Percentiles rank a stretch among this genome's conserved stretches.
phyloP scores from a whole-genome alignment of 1,140 invertebrate genomes.

The Coenobita brevimanus region DNA sequence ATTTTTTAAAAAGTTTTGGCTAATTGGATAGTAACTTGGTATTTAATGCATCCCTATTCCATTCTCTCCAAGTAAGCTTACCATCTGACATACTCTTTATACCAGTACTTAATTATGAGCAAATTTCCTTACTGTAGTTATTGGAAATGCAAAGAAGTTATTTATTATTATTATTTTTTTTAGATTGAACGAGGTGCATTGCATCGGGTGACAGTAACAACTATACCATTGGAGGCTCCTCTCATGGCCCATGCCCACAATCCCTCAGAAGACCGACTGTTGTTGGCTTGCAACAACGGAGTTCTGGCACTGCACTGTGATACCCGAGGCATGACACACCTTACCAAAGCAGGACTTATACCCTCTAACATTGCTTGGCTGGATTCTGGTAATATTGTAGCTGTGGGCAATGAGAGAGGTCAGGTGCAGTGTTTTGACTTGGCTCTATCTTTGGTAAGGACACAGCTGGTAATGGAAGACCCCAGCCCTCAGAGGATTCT shows the following conservation, averaged over 20 bases:
- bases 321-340: slow-evolving; percentile 78
- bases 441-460: slow-evolving; percentile 80
- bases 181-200: slow-evolving; percentile 72
- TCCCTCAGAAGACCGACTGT: slow-evolving; percentile 81
- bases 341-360: slow-evolving; percentile 79
- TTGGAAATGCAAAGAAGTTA: too few species aligned
- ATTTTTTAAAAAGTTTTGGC: too few species aligned
- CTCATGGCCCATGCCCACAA: slow-evolving; percentile 68
- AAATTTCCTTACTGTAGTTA: too few species aligned
- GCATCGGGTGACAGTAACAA: slow-evolving; percentile 80
- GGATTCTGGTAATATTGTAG: slow-evolving; percentile 80
- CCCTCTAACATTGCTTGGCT: slow-evolving; percentile 84
- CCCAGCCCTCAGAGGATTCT: slow-evolving; percentile 78
- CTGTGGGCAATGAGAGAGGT: slow-evolving; percentile 82
- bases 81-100: too few species aligned
- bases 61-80: too few species aligned
- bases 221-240: slow-evolving; percentile 81
- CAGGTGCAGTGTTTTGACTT: slow-evolving; percentile 87
- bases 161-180: slow-evolving; percentile 12
- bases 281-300: slow-evolving; percentile 85
- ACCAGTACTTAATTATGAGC: too few species aligned
- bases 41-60: too few species aligned
- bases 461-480: slow-evolving; percentile 82
- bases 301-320: slow-evolving; percentile 83
- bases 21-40: too few species aligned